Evolutionary conservation across 2,888 invertebrate species (phyloP), one percentile per base, ranked within the genome.

Genomic region (Cylindroiulus punctatus): DNA sequence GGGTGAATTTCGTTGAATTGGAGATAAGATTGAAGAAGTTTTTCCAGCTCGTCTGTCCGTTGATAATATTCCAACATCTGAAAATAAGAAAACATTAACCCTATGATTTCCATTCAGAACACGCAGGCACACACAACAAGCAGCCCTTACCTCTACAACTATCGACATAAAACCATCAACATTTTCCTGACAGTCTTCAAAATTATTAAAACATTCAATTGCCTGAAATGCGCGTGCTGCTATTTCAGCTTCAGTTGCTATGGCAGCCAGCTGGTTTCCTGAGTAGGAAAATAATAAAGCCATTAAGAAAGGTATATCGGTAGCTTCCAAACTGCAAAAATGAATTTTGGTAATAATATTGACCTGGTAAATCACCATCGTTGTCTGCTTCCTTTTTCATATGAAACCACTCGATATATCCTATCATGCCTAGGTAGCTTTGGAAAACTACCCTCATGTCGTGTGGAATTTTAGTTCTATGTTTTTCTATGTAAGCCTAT

Each of bases 51-150:
- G 10, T 81, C 40, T 32, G 12, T 7, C n/a, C 40, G 36, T 10
- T 40, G 19, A 81, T 36, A 81, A 36, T 81, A 40, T 36, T 81
- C 82, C n/a, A 81, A 10, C 30, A 81, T 81, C 82, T 81, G n/a
- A 81, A 32, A 81, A 57, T 8, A n/a, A 5, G 22, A 40, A 40
- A 40, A 40, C 40, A 40, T 40, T 40, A 40, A 40, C 40, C 4
- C 5, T 8, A 40, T 8, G 40, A 40, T 40, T 40, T 40, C 5
- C 4, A 40, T 40, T 4, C n/a, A n/a, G n/a, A n/a, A n/a, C n/a
- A n/a, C n/a, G n/a, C n/a, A n/a, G n/a, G n/a, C n/a, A n/a, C n/a
- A n/a, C 40, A 40, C 40, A 7, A 40, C 4, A 40, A 40, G n/a
- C n/a, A n/a, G n/a, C n/a, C 19, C n/a, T 22, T 57, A 57, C 57